Percentiles rank a stretch among this genome's conserved stretches.
Evolutionary conservation across 2,113 vertebrate species (phyloP).

Genomic region (Chunga burmeisteri): DNA sequence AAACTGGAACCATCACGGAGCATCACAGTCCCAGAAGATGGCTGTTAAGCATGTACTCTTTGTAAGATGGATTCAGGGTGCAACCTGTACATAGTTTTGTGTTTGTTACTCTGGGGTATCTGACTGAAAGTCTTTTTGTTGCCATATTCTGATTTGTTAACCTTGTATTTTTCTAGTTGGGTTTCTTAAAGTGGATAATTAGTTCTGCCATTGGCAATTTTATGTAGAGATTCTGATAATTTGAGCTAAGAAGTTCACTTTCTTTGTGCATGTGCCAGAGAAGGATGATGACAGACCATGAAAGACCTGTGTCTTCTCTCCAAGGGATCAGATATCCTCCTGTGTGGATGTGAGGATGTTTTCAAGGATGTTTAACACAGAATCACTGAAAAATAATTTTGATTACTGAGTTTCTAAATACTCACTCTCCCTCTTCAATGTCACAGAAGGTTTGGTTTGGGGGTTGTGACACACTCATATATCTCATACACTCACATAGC

Average conservation of each 20-base stretch:
- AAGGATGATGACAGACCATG: background rate
- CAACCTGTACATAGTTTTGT: background rate
- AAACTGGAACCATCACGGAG: background rate
- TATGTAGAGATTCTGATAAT: background rate
- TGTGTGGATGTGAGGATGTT: background rate
- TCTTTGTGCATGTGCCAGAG: background rate
- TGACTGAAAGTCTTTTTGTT: background rate
- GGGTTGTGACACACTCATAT: background rate
- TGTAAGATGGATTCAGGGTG: background rate
- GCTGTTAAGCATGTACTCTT: background rate
- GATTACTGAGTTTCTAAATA: background rate
- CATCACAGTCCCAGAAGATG: background rate
- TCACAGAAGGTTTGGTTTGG: background rate
- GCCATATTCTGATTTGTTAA: background rate
- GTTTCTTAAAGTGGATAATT: background rate
- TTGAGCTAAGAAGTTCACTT: background rate
- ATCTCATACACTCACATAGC: background rate
- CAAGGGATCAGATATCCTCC: background rate
- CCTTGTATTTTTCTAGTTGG: background rate
- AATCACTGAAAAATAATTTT: background rate
- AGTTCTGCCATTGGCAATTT: background rate
- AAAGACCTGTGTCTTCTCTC: background rate
- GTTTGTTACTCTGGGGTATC: background rate
- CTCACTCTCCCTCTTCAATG: accelerated
- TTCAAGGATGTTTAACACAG: background rate